phyloP scores from a whole-genome alignment of 2,113 vertebrate genomes.

The Pomatorhinus ruficollis region DNA sequence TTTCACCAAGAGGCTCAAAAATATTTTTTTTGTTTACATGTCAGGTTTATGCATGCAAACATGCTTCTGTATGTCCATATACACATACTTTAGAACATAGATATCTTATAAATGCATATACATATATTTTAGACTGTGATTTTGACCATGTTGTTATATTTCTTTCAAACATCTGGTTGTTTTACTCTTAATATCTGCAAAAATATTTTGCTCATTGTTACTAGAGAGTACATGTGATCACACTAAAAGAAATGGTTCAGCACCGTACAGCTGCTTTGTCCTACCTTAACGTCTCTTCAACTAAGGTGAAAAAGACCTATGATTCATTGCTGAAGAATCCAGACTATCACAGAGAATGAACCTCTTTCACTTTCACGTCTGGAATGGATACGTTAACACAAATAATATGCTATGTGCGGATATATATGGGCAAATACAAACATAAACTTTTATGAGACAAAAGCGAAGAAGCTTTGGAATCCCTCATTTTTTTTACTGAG shows the following conservation, averaged over 20 bases:
- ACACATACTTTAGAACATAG: too few relatives aligned
- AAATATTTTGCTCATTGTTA: background rate
- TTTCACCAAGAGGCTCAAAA: accelerated
- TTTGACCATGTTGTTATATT: background rate
- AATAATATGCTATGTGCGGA: background rate
- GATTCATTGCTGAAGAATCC: background rate
- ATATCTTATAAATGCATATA: background rate
- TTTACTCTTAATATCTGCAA: background rate
- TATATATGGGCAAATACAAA: background rate
- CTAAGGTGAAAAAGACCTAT: background rate
- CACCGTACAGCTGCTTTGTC: background rate
- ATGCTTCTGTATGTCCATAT: background rate
- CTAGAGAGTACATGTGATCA: background rate
- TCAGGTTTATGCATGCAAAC: background rate
- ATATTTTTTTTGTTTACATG: background rate
- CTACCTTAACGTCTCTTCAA: background rate
- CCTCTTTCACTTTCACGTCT: background rate
- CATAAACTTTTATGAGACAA: background rate
- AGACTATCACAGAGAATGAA: background rate
- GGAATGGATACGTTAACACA: background rate
- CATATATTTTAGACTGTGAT: background rate
- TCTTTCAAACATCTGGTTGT: background rate
- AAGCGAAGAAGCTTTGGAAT: background rate
- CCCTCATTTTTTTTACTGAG: background rate
- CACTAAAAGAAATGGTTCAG: background rate